These are phyloP conservation scores for Phrynocephalus guinanensis DNA, from an alignment of 2,797 vertebrate species.

Conservation along the genomic window DNA sequence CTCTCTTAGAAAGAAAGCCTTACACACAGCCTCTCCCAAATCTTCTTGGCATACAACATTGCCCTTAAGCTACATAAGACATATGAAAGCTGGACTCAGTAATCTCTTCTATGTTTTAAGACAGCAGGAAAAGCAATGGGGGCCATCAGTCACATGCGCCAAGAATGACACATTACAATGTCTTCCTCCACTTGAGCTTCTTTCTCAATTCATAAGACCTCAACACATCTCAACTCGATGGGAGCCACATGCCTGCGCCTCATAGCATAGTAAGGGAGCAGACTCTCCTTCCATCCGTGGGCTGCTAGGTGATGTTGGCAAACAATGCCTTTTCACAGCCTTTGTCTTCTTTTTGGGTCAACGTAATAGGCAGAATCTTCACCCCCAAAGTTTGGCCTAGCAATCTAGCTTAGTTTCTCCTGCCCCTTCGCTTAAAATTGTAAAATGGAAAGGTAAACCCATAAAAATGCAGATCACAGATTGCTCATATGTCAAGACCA, in stretches of 20 bases:
- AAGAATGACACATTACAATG: conserved; percentile 5
- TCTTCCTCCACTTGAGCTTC: not conserved
- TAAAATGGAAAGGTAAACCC: too few relatives aligned
- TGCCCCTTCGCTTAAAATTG: too few relatives aligned
- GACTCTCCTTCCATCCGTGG: not conserved
- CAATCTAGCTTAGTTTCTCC: too few relatives aligned
- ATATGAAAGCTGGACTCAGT: not conserved
- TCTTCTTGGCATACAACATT: conserved; percentile 22
- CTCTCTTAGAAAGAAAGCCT: conserved; percentile 51
- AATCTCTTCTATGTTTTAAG: conserved; percentile 36
- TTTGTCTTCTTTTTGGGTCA: not conserved
- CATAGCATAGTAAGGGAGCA: too few relatives aligned
- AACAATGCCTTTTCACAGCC: not conserved
- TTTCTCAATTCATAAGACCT: not conserved
- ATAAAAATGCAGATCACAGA: too few relatives aligned
- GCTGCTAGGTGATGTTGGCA: not conserved
- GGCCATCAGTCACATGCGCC: conserved; percentile 4
- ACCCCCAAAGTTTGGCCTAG: too few relatives aligned
- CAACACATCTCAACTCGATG: not conserved
- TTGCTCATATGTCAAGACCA: not conserved
- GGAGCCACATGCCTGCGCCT: too few relatives aligned
- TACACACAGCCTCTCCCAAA: conserved; percentile 47
- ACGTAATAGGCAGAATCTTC: not conserved
- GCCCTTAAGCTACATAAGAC: conserved; percentile 20
- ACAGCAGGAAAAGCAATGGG: conserved; percentile 10